Evolutionary conservation across 2,888 invertebrate species (phyloP), one percentile per base, ranked within the genome.

Genomic region (Apamea monoglypha): DNA sequence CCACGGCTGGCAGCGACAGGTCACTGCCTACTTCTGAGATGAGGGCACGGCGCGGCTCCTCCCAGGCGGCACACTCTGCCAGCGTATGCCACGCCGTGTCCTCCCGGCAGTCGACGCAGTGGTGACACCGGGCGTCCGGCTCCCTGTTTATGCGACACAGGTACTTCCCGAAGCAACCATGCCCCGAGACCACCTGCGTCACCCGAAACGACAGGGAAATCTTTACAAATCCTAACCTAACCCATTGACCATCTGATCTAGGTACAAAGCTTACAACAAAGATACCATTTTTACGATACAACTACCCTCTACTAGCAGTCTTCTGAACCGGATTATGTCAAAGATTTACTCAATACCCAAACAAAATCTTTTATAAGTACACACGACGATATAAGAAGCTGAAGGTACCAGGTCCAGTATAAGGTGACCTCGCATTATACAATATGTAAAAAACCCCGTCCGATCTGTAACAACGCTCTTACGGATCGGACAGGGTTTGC

Each of bases 261-360:
- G n/a, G 21, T 32, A 61, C 59, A 76, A 36, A 63, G 44, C 21
- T 16, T 10, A 56, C 36, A 36, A 71, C 78, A 36, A 44, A 44
- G 3, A 71, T 53, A 32, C 3, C 44, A 50, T 61, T 25, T 53
- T 70, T 77, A 67, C 64, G 32, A 72, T 10, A 73, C 32, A 68
- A 69, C 69, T 68, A 56, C 12, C 21, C 16, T 25, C 29, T n/a
- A 50, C 50, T 53, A 71, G 14, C 36, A 32, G 18, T 1, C 25
- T 74, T 71, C 6, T 59, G n/a, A 32, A 47, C 47, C 12, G 56
- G 76, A 81, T 81, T 85, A 76, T 56, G 56, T 74, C 71, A 32
- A 63, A 85, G 56, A 70, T 71, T 84, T 29, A 50, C 64, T 61
- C 29, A 59, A 69, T 61, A 61, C 59, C 12, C n/a, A 25, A 44